Conservation (phyloP, 2,113 vertebrate genomes). For the Archocentrus centrarchus region DNA sequence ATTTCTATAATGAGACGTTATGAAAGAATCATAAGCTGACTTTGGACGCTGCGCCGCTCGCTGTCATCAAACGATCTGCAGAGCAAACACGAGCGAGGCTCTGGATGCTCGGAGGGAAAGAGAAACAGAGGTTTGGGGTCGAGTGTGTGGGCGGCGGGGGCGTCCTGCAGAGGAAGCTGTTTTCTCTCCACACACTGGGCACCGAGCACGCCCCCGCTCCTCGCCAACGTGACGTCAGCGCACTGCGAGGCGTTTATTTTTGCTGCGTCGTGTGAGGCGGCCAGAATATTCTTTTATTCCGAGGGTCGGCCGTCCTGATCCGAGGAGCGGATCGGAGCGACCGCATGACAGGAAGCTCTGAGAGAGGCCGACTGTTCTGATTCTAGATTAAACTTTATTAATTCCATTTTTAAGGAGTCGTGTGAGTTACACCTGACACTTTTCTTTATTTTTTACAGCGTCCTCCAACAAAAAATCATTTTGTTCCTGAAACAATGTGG, state of each 20-base stretch:
- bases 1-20: slow-evolving; percentile 23
- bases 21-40: slow-evolving; percentile 40
- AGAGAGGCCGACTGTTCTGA: neutral
- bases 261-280: slow-evolving; percentile 76
- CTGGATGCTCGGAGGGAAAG: slow-evolving; percentile 72
- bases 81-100: slow-evolving; percentile 65
- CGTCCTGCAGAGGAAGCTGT: slow-evolving; percentile 72
- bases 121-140: slow-evolving; percentile 69
- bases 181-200: slow-evolving; percentile 81
- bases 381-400: neutral
- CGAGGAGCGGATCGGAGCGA: neutral
- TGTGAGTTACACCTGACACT: neutral
- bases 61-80: slow-evolving; percentile 67
- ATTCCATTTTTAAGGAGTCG: neutral
- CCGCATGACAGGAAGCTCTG: neutral
- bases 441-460: neutral
- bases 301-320: slow-evolving; percentile 10
- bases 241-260: slow-evolving; percentile 79
- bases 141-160: slow-evolving; percentile 60
- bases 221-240: slow-evolving; percentile 66
- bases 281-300: slow-evolving; percentile 59
- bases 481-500: neutral
- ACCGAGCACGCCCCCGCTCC: slow-evolving; percentile 44
- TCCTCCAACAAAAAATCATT: neutral
- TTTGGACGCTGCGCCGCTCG: slow-evolving; percentile 44